Conservation (phyloP, 2,797 vertebrate species). For the Hydrolagus colliei region DNA sequence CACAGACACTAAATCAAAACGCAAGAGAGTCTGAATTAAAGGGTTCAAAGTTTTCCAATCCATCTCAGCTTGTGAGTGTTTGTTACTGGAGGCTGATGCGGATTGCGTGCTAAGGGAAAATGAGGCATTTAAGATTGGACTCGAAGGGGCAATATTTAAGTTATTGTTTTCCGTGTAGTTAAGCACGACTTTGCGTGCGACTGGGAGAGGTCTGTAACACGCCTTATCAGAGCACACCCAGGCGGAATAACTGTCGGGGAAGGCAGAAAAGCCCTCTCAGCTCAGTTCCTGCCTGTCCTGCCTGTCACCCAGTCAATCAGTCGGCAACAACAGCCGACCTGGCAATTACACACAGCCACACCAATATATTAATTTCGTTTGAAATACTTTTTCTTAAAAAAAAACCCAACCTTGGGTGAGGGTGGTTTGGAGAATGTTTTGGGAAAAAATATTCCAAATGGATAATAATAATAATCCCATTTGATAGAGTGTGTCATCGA, state of each 20-base stretch:
- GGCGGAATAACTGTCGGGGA: not conserved
- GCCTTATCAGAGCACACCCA: not conserved
- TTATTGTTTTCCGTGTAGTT: not conserved
- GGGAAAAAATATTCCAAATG: too few relatives aligned
- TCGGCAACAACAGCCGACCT: not conserved
- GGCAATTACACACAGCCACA: not conserved
- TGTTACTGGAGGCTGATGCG: not conserved
- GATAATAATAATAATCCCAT: too few relatives aligned
- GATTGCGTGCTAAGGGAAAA: not conserved
- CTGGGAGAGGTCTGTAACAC: too few relatives aligned
- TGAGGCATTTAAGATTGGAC: too few relatives aligned
- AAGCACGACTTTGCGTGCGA: slow-evolving; percentile 1
- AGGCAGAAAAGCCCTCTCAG: not conserved
- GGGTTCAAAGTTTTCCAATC: too few relatives aligned
- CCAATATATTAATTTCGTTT: not conserved
- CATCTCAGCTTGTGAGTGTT: too few relatives aligned
- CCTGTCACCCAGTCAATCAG: not conserved
- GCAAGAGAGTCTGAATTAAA: too few relatives aligned
- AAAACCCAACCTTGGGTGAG: not conserved
- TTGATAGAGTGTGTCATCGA: too few relatives aligned
- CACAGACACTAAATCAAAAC: too few relatives aligned
- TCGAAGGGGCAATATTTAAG: not conserved
- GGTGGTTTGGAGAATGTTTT: not conserved
- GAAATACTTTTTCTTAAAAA: not conserved
- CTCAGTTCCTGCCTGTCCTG: not conserved